Percentiles rank a stretch among this genome's conserved stretches.
Conservation (phyloP, 2,113 vertebrate genomes). For the Carlito syrichta region DNA sequence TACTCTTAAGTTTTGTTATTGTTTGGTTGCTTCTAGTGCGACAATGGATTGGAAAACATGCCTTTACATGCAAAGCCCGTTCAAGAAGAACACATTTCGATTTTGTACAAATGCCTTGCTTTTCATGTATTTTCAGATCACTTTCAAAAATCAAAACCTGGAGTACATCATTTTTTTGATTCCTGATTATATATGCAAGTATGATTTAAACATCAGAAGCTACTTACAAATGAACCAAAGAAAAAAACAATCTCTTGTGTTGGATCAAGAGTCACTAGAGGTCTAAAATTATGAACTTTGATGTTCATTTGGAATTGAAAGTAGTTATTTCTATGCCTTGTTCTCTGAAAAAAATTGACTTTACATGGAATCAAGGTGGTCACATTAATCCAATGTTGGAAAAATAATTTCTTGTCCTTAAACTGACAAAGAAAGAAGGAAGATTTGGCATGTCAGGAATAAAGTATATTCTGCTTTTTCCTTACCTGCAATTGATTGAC, state of each 20-base stretch:
- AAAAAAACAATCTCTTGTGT: background rate
- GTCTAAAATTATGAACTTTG: slow-evolving; percentile 39
- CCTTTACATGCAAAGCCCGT: background rate
- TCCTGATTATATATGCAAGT: slow-evolving; percentile 22
- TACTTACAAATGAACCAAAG: slow-evolving; percentile 40
- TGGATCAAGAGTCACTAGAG: slow-evolving; percentile 24
- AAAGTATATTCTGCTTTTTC: background rate
- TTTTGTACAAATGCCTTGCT: slow-evolving; percentile 52
- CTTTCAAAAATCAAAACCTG: slow-evolving; percentile 26
- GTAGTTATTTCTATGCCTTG: slow-evolving; percentile 3
- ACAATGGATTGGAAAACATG: slow-evolving; percentile 43
- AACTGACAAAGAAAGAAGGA: background rate
- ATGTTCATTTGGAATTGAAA: slow-evolving; percentile 26
- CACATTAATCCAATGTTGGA: background rate
- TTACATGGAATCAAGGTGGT: background rate
- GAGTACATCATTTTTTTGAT: slow-evolving; percentile 28
- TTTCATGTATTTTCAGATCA: slow-evolving; percentile 50
- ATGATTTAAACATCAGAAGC: slow-evolving; percentile 47
- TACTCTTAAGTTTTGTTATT: slow-evolving; percentile 42
- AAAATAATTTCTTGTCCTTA: slow-evolving; percentile 28
- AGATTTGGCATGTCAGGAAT: background rate
- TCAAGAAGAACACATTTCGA: slow-evolving; percentile 25
- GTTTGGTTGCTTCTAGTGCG: slow-evolving; percentile 23
- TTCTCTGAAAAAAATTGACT: background rate
- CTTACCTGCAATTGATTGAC: background rate